These are phyloP conservation scores for Lysandra coridon DNA, from an alignment of 2,888 invertebrate species.

Conservation along the genomic window DNA sequence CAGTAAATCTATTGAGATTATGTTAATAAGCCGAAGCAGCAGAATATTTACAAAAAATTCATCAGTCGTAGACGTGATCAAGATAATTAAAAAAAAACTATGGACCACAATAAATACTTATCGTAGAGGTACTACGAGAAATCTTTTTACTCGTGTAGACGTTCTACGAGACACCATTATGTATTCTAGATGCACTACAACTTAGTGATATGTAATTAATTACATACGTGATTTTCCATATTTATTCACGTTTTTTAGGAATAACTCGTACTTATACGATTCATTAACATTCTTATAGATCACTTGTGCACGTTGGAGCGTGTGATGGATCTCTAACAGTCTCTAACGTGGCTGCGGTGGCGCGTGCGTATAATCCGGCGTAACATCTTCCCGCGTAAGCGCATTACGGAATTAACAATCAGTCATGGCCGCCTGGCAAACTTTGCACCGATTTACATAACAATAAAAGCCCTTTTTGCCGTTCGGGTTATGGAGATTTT, in stretches of 20 bases:
- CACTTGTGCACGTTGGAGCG: neutral
- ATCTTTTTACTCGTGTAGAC: too few relatives aligned
- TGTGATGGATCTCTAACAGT: neutral
- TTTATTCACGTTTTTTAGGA: neutral
- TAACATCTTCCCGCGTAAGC: constrained; percentile 64
- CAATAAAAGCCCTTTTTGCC: constrained; percentile 69
- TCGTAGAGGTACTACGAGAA: too few relatives aligned
- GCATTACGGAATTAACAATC: constrained; percentile 80
- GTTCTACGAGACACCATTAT: too few relatives aligned
- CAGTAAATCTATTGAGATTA: too few relatives aligned
- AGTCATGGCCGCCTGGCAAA: constrained; percentile 77
- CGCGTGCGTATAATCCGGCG: constrained; percentile 51
- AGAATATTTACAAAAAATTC: too few relatives aligned
- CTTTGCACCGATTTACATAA: constrained; percentile 79
- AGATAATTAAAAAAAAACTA: too few relatives aligned
- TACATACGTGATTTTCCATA: too few relatives aligned
- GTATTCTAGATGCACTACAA: too few relatives aligned
- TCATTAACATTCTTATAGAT: neutral
- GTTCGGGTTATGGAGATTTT: constrained; percentile 69
- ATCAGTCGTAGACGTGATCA: too few relatives aligned
- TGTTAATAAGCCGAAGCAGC: too few relatives aligned
- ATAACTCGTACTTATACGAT: neutral
- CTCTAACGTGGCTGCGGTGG: neutral
- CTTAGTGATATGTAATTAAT: too few relatives aligned
- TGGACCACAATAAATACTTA: too few relatives aligned